phyloP scores from a whole-genome alignment of 2,113 vertebrate species.

The Hippocampus barbouri region DNA sequence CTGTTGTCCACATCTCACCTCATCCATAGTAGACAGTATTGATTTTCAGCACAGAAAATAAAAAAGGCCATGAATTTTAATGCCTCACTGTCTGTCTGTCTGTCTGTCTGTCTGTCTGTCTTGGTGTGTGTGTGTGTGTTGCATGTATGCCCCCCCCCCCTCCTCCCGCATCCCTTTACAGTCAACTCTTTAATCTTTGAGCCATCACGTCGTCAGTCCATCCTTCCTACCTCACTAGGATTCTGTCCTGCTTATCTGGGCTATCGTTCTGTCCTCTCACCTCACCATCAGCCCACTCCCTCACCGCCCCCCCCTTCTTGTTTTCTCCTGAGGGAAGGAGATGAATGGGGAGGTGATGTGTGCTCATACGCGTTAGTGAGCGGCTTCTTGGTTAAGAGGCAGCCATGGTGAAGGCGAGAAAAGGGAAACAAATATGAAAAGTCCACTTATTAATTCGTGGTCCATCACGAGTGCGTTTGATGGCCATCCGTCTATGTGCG shows the following conservation, averaged over 20 bases:
- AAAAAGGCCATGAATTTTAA: constrained; percentile 81
- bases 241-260: constrained; percentile 28
- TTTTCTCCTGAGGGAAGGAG: constrained; percentile 55
- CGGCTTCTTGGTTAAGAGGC: background rate
- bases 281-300: constrained; percentile 22
- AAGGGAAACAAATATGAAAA: background rate
- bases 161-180: constrained; percentile 31
- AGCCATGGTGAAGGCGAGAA: background rate
- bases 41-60: constrained; percentile 79
- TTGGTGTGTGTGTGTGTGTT: constrained; percentile 8
- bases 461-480: too few relatives aligned
- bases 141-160: constrained; percentile 5
- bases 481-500: too few relatives aligned
- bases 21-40: constrained; percentile 80
- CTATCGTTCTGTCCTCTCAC: constrained; percentile 34
- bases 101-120: constrained; percentile 64
- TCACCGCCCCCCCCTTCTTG: constrained; percentile 13
- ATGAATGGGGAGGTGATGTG: constrained; percentile 19
- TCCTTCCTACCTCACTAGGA: constrained; percentile 15
- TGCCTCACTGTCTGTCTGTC: constrained; percentile 70
- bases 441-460: background rate
- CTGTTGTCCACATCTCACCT: constrained; percentile 79
- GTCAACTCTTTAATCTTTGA: constrained; percentile 54
- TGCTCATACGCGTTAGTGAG: background rate
- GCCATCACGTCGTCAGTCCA: constrained; percentile 33